Percentiles rank a stretch among this genome's conserved stretches.
These are phyloP conservation scores for Portunus trituberculatus DNA, from an alignment of 1,140 invertebrate genomes.

Conservation along the genomic window DNA sequence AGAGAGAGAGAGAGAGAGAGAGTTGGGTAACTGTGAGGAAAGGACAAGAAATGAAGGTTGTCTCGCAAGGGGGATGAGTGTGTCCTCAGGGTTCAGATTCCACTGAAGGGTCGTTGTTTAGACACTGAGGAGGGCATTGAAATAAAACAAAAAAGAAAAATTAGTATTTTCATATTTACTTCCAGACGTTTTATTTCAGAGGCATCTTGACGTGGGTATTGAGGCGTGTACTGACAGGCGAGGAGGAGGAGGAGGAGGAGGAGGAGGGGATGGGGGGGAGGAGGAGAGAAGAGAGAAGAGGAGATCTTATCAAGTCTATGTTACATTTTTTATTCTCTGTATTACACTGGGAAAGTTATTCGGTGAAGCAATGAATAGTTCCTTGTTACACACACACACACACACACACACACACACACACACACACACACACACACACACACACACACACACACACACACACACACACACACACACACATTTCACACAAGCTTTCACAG, in stretches of 20 bases:
- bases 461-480: too few relatives aligned
- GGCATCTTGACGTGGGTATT: too few relatives aligned
- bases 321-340: too few relatives aligned
- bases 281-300: too few relatives aligned
- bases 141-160: neutral
- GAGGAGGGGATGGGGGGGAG: neutral
- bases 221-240: neutral
- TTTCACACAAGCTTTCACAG: too few relatives aligned
- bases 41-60: neutral
- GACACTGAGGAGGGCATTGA: neutral
- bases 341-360: too few relatives aligned
- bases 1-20: neutral
- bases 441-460: too few relatives aligned
- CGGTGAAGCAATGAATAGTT: too few relatives aligned
- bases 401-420: too few relatives aligned
- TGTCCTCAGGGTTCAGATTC: neutral
- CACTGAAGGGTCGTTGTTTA: neutral
- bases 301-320: too few relatives aligned
- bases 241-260: conserved; percentile 34
- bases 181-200: neutral
- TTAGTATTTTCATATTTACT: neutral
- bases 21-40: neutral
- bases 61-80: neutral
- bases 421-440: too few relatives aligned
- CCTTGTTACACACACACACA: too few relatives aligned